phyloP scores from a whole-genome alignment of 2,113 vertebrate species.

The Hypanus sabinus region DNA sequence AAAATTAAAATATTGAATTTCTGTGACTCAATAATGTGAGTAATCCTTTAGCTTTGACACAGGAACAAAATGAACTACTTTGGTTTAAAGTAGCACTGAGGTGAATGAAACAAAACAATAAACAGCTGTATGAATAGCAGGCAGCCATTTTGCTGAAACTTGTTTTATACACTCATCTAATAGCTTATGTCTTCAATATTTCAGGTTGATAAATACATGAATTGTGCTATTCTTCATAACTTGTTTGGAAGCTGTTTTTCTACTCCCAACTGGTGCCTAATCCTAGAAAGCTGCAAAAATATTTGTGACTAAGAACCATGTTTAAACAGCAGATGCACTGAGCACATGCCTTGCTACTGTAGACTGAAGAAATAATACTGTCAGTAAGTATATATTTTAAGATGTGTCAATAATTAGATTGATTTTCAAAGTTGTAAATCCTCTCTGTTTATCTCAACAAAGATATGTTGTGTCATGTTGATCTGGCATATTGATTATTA shows the following conservation, averaged over 20 bases:
- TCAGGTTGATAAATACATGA: not conserved
- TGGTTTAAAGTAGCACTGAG: not conserved
- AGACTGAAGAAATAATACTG: not conserved
- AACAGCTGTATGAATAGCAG: not conserved
- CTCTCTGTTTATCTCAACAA: not conserved
- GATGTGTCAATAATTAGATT: not conserved
- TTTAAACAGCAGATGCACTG: not conserved
- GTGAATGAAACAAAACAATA: not conserved
- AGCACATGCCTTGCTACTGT: constrained; percentile 25
- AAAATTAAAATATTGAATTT: not conserved
- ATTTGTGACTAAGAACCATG: not conserved
- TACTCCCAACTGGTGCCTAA: not conserved
- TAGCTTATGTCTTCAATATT: not conserved
- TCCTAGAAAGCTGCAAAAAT: constrained; percentile 1
- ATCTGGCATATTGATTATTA: not conserved
- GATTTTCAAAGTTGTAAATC: not conserved
- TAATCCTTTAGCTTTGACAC: not conserved
- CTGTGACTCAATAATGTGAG: not conserved
- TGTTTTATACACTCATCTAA: not conserved
- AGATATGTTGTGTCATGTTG: not conserved
- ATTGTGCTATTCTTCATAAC: not conserved
- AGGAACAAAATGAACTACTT: not conserved
- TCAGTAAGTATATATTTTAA: not conserved
- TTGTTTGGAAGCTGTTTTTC: not conserved
- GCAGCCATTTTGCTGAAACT: not conserved